A percentile compares a stretch with the other conserved stretches of the same genome.
Conservation (phyloP, 2,113 vertebrate species). For the Sprattus sprattus region DNA sequence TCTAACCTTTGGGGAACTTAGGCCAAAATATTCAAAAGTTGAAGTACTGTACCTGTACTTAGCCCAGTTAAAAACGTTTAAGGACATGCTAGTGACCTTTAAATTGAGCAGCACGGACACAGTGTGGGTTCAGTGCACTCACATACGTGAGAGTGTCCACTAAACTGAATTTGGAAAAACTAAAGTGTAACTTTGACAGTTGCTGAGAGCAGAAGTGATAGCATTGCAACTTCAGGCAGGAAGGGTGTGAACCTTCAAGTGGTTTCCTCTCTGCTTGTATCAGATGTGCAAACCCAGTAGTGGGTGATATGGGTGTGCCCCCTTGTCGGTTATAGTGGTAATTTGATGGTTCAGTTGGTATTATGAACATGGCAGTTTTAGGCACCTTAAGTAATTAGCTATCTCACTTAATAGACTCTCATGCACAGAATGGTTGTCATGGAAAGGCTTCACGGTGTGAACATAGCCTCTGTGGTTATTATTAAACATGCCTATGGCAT, state of each 20-base stretch:
- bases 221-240: constrained; percentile 61
- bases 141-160: neutral
- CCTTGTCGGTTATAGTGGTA: constrained; percentile 55
- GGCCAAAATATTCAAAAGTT: neutral
- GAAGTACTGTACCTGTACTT: neutral
- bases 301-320: constrained; percentile 66
- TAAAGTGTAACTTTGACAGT: constrained; percentile 23
- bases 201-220: constrained; percentile 55
- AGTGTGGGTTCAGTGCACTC: neutral
- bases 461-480: neutral
- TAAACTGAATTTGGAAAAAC: constrained; percentile 51
- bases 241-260: constrained; percentile 69
- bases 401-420: neutral
- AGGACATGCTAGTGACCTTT: too few relatives aligned
- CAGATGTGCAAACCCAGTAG: constrained; percentile 61
- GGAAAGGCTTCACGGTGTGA: neutral
- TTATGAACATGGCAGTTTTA: constrained; percentile 7
- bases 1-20: too few relatives aligned
- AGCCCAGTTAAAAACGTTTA: neutral
- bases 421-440: neutral
- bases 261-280: constrained; percentile 72
- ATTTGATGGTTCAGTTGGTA: constrained; percentile 47
- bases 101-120: neutral
- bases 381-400: neutral
- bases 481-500: neutral